Percentiles rank a stretch among this genome's conserved stretches.
phyloP scores from a whole-genome alignment of 2,797 vertebrate genomes.

The Malurus splendens region DNA sequence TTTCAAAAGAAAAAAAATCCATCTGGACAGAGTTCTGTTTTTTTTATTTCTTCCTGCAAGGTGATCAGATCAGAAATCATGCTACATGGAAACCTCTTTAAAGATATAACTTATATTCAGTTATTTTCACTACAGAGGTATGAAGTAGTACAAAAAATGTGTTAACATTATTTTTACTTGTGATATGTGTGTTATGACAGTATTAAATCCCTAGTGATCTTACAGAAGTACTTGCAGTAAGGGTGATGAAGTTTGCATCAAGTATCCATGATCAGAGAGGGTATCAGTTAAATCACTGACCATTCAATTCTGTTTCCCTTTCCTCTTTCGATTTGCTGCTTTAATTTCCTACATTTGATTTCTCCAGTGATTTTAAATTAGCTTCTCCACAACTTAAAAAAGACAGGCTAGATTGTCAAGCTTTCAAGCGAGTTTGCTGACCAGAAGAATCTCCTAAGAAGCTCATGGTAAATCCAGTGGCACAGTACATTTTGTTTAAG shows the following conservation, averaged over 20 bases:
- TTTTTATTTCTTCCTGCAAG: neutral
- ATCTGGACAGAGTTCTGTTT: neutral
- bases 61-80: neutral
- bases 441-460: conserved; percentile 18
- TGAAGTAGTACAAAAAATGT: neutral
- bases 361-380: conserved; percentile 21
- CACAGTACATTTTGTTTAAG: conserved; percentile 17
- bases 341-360: conserved; percentile 21
- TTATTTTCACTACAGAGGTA: neutral
- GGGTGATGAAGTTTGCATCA: neutral
- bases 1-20: neutral
- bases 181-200: neutral
- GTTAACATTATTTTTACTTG: neutral
- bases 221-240: neutral
- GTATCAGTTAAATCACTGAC: neutral
- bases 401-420: neutral
- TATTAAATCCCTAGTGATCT: neutral
- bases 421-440: conserved; percentile 25
- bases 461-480: conserved; percentile 16
- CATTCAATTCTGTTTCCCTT: conserved; percentile 5
- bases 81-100: neutral
- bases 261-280: neutral
- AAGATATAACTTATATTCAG: neutral
- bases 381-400: conserved; percentile 13
- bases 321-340: neutral